Evolutionary conservation across 92 coral and sea anemone genomes (phyloP), one percentile per base, ranked within the genome.

Genomic region (Heliopora coerulea): DNA sequence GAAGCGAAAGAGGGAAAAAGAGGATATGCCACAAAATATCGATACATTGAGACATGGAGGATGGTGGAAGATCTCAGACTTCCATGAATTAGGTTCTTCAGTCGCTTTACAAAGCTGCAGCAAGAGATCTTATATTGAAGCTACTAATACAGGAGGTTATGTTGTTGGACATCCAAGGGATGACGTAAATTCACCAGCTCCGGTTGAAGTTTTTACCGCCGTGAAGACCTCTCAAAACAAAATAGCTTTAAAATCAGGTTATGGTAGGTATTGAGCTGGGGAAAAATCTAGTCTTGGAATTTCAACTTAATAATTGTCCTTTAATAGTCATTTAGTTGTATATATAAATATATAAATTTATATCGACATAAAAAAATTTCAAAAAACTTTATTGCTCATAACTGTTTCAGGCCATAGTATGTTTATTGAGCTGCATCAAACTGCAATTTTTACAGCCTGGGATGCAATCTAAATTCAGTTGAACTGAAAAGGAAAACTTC

Each of bases 111-210:
- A 92, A 79, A 89, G 96, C 19, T 81, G 72, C 57, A 11, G 9
- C 54, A 80, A 73, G 10, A 77, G 65, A 29, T 85, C 86, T 1
- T 92, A 92, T 40, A 73, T 92, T 12, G 92, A 92, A 73, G 97
- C 97, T 0, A 60, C 83, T 20, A 85, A 89, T 62, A 85, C 80
- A 30, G 97, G 97, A 8, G 58, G 79, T 35, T 92, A 87, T 68
- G 48, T 80, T 20, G 73, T 89, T 14, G 96, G 93, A 30, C 84
- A 87, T 24, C 83, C 68, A 1, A 82, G 93, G 56, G 96, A 92
- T 37, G 91, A 89, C 20, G 93, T 79, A 42, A 90, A 92, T 78
- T 92, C 96, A 15, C 97, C 97, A 24, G 97, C 97, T 9, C 97
- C 97, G 54, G 97, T 87, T 24, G 97, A 92, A 66, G 83, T 80